Evolutionary conservation across 2,797 vertebrate species (phyloP).

Genomic region (Sebastes elongatus): DNA sequence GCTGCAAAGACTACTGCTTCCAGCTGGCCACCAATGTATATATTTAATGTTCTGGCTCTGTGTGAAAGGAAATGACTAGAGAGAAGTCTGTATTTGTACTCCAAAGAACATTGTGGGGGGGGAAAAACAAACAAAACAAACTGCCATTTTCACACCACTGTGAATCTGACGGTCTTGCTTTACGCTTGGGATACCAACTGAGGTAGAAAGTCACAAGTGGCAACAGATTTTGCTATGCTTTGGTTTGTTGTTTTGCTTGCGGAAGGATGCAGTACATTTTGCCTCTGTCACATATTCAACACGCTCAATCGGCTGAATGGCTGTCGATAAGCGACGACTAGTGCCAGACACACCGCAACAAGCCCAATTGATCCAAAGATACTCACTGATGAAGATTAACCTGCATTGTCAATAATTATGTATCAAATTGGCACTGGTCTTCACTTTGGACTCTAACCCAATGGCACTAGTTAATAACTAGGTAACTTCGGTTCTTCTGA

Average conservation of each 20-base stretch:
- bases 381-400: background rate
- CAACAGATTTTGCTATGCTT: background rate
- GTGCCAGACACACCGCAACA: background rate
- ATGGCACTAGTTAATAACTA: background rate
- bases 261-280: background rate
- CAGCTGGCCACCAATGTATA: constrained; percentile 1
- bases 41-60: background rate
- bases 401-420: background rate
- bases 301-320: background rate
- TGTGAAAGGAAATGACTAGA: constrained; percentile 42
- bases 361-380: background rate
- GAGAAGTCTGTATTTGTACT: constrained; percentile 38
- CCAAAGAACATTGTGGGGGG: constrained; percentile 7
- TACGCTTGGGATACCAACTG: constrained; percentile 33
- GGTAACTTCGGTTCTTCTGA: too few relatives aligned
- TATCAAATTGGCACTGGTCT: background rate
- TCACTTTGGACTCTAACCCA: background rate
- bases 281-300: background rate
- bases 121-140: constrained; percentile 33
- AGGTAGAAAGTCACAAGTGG: background rate
- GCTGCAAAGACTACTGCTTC: constrained; percentile 15
- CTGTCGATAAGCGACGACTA: background rate
- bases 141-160: constrained; percentile 27
- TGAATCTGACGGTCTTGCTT: constrained; percentile 26
- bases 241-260: background rate